Percentiles rank a stretch among this genome's conserved stretches.
Conservation (phyloP, 1,140 invertebrate species). For the Eumeta japonica region DNA sequence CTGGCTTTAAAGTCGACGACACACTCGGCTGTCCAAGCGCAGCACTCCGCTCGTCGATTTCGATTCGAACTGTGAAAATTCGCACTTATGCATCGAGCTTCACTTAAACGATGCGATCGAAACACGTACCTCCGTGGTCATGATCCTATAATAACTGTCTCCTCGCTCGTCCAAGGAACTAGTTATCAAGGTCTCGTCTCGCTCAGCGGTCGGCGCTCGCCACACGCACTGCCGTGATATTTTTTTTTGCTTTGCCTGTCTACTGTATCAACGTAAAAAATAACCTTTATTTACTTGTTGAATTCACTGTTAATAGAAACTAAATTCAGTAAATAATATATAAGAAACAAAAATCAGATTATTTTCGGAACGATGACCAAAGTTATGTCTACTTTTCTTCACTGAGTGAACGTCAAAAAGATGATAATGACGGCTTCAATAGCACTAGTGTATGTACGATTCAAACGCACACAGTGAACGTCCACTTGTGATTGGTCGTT, state of each 20-base stretch:
- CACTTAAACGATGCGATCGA: slow-evolving; percentile 30
- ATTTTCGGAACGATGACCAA: slow-evolving; percentile 15
- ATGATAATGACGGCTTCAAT: slow-evolving; percentile 23
- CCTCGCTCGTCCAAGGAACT: slow-evolving; percentile 53
- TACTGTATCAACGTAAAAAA: slow-evolving; percentile 2
- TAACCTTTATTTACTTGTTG: background rate
- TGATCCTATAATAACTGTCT: slow-evolving; percentile 57
- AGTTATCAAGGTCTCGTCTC: slow-evolving; percentile 59
- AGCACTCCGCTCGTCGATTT: no score
- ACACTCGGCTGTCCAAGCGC: no score
- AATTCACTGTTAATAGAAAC: background rate
- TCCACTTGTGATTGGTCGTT: slow-evolving; percentile 28
- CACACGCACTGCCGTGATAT: no score
- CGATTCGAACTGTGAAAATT: no score
- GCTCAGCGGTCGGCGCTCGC: slow-evolving; percentile 41
- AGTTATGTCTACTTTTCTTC: slow-evolving; percentile 13
- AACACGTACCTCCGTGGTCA: slow-evolving; percentile 52
- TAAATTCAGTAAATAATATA: no score
- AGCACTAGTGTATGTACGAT: no score
- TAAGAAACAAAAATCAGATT: no score
- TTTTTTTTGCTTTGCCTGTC: no score
- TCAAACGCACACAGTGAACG: slow-evolving; percentile 28
- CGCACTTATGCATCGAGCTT: no score
- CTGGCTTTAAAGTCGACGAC: no score
- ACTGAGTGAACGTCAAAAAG: slow-evolving; percentile 25